These are phyloP conservation scores for Ptilonorhynchus violaceus DNA, from an alignment of 2,113 vertebrate genomes.

Conservation along the genomic window DNA sequence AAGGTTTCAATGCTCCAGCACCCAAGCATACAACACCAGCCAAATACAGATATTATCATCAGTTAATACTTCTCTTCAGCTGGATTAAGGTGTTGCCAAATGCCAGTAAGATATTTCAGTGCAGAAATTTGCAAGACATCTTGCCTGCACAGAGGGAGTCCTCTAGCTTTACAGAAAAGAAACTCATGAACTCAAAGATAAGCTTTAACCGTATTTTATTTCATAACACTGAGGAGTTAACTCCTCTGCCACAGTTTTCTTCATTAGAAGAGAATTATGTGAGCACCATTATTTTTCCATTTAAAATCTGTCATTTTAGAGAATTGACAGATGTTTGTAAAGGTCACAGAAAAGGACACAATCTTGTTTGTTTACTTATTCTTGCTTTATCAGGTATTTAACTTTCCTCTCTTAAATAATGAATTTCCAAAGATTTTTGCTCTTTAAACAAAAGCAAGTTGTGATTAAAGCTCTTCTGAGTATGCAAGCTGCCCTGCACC, in stretches of 20 bases:
- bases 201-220: not conserved
- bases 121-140: not conserved
- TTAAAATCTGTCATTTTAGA: not conserved
- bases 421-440: not conserved
- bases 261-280: not conserved
- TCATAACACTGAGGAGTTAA: not conserved
- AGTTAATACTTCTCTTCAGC: not conserved
- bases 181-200: not conserved
- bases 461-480: not conserved
- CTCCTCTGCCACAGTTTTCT: not conserved
- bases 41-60: not conserved
- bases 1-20: not conserved
- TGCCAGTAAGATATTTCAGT: not conserved
- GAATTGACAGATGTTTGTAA: not conserved
- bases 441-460: not conserved
- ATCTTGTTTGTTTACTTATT: not conserved
- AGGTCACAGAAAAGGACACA: not conserved
- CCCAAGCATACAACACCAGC: not conserved
- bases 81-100: not conserved
- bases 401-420: not conserved
- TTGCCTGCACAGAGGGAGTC: not conserved
- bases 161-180: not conserved
- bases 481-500: not conserved
- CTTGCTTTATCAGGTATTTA: not conserved
- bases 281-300: not conserved